Percentiles rank a stretch among this genome's conserved stretches.
Evolutionary conservation across 2,888 invertebrate genomes (phyloP).

Genomic region (Odontocerum albicorne): DNA sequence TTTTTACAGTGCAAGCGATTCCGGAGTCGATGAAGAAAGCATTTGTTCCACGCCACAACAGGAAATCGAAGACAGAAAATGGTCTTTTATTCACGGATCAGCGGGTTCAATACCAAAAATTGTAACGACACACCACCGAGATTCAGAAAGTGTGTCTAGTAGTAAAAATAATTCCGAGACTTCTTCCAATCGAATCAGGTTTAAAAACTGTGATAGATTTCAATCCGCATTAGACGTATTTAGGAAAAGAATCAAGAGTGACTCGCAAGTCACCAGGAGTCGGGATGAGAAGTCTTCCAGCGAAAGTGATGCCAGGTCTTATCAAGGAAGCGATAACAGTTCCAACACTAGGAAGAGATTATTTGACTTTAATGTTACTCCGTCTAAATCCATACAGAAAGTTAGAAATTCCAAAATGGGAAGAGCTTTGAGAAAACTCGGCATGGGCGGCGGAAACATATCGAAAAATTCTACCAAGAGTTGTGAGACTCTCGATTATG

Average conservation of each 20-base stretch:
- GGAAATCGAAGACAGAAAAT: constrained; percentile 17
- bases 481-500: constrained; percentile 53
- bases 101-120: constrained; percentile 43
- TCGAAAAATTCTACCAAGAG: constrained; percentile 40
- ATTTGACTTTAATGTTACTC: constrained; percentile 51
- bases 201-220: constrained; percentile 41
- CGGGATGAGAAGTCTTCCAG: constrained; percentile 8
- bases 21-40: constrained; percentile 40
- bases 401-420: constrained; percentile 54
- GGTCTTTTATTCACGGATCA: constrained; percentile 43
- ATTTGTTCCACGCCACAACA: constrained; percentile 26
- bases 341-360: constrained; percentile 52
- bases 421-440: constrained; percentile 45
- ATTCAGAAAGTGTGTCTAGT: background rate
- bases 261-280: constrained; percentile 46
- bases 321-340: constrained; percentile 42
- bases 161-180: constrained; percentile 22
- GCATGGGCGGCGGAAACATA: constrained; percentile 43
- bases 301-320: constrained; percentile 17
- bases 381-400: constrained; percentile 47
- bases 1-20: constrained; percentile 32
- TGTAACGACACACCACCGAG: constrained; percentile 4
- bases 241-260: constrained; percentile 55
- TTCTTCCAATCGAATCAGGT: constrained; percentile 39
- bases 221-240: constrained; percentile 47